These are phyloP conservation scores for Clarias batrachus DNA, from an alignment of 2,113 vertebrate genomes.

Conservation along the genomic window DNA sequence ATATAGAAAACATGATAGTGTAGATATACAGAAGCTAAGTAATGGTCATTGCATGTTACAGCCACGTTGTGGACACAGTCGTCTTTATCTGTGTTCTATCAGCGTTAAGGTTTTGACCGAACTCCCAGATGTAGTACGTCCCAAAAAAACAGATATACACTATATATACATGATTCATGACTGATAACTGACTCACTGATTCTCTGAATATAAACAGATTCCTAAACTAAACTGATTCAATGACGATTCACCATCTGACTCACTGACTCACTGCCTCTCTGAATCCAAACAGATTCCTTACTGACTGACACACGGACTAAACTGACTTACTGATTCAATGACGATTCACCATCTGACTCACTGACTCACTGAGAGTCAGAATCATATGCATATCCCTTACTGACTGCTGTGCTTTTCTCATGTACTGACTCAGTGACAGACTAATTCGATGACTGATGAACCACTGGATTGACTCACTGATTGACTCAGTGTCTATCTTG, in stretches of 20 bases:
- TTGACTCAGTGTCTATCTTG: neutral
- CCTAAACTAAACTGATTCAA: neutral
- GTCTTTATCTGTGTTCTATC: neutral
- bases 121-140: neutral
- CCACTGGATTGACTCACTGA: neutral
- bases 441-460: neutral
- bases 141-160: neutral
- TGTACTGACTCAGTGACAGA: neutral
- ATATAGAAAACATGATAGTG: slow-evolving; percentile 97
- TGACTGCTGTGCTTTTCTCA: neutral
- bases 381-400: neutral
- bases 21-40: slow-evolving; percentile 82
- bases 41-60: slow-evolving; percentile 59
- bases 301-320: neutral
- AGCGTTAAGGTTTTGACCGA: neutral
- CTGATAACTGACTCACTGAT: neutral
- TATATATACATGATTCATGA: neutral
- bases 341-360: neutral
- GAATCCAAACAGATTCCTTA: neutral
- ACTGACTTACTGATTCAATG: neutral
- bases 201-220: neutral
- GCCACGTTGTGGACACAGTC: neutral
- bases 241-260: neutral
- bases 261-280: neutral
- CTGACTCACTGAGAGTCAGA: neutral